Percentiles rank a stretch among this genome's conserved stretches.
These are phyloP conservation scores for Albula glossodonta DNA, from an alignment of 2,113 vertebrate species.

Conservation along the genomic window DNA sequence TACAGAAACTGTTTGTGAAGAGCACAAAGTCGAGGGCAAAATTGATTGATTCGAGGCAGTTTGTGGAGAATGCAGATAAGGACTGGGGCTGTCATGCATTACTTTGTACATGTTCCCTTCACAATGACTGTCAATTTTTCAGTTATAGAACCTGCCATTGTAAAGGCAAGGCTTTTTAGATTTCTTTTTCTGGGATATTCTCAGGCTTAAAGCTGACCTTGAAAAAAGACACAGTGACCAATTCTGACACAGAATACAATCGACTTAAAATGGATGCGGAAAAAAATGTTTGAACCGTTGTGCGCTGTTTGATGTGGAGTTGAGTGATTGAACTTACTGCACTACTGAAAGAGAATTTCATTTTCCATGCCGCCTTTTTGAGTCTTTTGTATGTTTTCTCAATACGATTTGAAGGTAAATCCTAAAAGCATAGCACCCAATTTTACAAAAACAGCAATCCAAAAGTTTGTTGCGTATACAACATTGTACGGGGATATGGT, in stretches of 20 bases:
- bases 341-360: not conserved
- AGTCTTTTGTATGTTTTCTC: not conserved
- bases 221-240: not conserved
- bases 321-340: not conserved
- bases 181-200: not conserved
- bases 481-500: not conserved
- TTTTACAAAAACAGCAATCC: not conserved
- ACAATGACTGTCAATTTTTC: not conserved
- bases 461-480: not conserved
- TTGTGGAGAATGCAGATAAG: no score
- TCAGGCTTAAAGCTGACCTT: not conserved
- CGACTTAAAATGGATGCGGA: not conserved
- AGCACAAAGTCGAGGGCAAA: no score
- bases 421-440: not conserved
- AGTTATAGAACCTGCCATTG: not conserved
- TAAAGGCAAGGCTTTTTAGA: not conserved
- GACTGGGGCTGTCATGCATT: no score
- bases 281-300: not conserved
- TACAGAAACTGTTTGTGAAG: no score
- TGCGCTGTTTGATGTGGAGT: not conserved
- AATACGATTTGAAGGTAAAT: not conserved
- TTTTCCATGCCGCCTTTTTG: not conserved
- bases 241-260: not conserved
- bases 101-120: not conserved
- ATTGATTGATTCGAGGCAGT: no score